Evolutionary conservation across 2,888 invertebrate species (phyloP).

Genomic region (Hemistola chrysoprasaria): DNA sequence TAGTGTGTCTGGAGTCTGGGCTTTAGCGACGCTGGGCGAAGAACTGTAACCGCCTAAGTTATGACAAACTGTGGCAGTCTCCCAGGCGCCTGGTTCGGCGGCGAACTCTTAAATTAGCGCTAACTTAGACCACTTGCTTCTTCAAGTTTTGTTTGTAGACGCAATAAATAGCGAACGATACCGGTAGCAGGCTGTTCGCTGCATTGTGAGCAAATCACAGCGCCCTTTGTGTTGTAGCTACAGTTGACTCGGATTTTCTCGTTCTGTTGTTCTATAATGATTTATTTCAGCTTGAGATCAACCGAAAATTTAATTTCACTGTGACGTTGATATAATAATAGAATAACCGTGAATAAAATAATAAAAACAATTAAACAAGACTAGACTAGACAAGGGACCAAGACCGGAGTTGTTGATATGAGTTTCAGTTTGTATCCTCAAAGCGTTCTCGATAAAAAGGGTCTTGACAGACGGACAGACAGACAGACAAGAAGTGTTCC

Average conservation of each 20-base stretch:
- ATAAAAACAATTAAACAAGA: no score
- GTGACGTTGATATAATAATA: neutral
- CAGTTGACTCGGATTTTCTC: constrained; percentile 45
- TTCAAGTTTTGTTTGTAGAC: constrained; percentile 77
- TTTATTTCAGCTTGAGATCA: constrained; percentile 15
- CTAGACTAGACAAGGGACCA: no score
- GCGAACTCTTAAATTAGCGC: constrained; percentile 78
- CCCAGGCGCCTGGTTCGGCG: constrained; percentile 50
- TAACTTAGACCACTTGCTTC: constrained; percentile 77
- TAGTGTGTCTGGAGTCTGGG: constrained; percentile 8
- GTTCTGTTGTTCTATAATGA: constrained; percentile 38
- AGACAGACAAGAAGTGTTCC: no score
- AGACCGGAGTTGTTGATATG: no score
- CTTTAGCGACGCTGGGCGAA: constrained; percentile 6
- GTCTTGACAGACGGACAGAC: no score
- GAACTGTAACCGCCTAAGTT: constrained; percentile 58
- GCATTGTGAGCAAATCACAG: constrained; percentile 59
- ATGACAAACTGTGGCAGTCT: constrained; percentile 68
- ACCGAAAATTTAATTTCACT: constrained; percentile 11
- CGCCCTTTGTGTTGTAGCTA: constrained; percentile 48
- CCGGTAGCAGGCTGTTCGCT: constrained; percentile 54
- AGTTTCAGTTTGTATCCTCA: no score
- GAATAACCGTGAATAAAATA: neutral
- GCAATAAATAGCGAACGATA: constrained; percentile 70
- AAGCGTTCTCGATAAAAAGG: no score